Evolutionary conservation across 1,140 invertebrate genomes (phyloP).

Genomic region (Muscidifurax raptorellus): DNA sequence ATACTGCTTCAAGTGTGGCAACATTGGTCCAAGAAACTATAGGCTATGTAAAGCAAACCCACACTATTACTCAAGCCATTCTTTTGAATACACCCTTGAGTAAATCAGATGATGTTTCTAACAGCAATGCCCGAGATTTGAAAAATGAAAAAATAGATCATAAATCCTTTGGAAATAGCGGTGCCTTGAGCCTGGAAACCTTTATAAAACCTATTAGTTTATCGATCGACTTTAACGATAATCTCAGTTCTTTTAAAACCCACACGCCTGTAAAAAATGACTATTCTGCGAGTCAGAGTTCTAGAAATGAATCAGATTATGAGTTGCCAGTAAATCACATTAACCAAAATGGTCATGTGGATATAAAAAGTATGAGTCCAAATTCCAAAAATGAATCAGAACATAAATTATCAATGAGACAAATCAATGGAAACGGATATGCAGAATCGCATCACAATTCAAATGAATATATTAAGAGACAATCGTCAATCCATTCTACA

Average conservation of each 20-base stretch:
- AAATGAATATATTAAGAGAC: background rate
- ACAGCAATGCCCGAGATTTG: background rate
- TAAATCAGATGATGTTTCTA: background rate
- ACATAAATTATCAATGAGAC: background rate
- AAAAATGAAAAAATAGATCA: background rate
- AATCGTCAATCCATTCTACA: background rate
- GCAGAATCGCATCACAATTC: background rate
- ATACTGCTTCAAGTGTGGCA: slow-evolving; percentile 1
- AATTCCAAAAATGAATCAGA: background rate
- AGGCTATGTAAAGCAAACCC: slow-evolving; percentile 29
- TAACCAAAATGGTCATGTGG: background rate
- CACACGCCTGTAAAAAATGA: background rate
- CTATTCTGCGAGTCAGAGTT: background rate
- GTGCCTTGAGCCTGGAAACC: background rate
- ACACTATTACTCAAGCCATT: slow-evolving; percentile 30
- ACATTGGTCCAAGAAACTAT: slow-evolving; percentile 28
- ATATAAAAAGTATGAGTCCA: background rate
- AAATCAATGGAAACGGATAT: background rate
- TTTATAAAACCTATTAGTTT: background rate
- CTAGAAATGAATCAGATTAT: background rate
- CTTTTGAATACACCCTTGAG: slow-evolving; percentile 9
- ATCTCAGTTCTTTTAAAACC: background rate
- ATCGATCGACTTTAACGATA: background rate
- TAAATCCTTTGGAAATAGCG: background rate
- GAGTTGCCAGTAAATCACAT: background rate